Base-by-base conservation (phyloP, 2,113 vertebrate genomes). In the Hoplias malabaricus region DNA sequence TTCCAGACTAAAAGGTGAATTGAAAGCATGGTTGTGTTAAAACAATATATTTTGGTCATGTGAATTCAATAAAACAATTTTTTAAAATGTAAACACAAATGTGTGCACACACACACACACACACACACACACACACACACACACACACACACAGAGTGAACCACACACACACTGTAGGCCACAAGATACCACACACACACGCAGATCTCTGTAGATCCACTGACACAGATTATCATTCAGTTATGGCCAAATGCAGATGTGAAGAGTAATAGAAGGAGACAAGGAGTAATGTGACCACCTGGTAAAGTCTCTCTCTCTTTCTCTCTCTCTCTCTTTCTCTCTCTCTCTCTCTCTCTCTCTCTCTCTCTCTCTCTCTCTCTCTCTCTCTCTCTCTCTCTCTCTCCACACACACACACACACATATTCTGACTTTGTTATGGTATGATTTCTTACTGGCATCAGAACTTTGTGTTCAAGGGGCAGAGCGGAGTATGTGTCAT, bases 401-500 rank as follows among this genome's bases (percentile, higher is more conserved):
- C n/a, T n/a, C n/a, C n/a, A 59, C 31, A 9, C 40, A 62, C 53
- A 36, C 38, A 59, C 59, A 69, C 53, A 56, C 65, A 50, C 48
- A 56, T 42, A 73, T 27, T 57, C 53, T 75, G 50, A 46, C 33
- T 69, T 65, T 77, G 80, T 62, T 57, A 69, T 80, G 31, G 63
- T 68, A 34, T 75, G 80, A 67, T 77, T 61, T 71, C 80, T 83
- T 53, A 65, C 75, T 82, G 84, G 86, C 86, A 88, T 88, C 78
- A 86, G 80, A 84, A 87, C 79, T 54, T 83, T 81, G 72, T 4
- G 46, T 72, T 79, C 78, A 75, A 83, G n/a, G 76, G 80, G 80
- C 82, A 73, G 59, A 80, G 75, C 73, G 82, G 75, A 80, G 82
- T 14, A 83, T 88, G 82, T 88, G 87, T 88, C 86, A 88, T 87